Percentiles rank a stretch among this genome's conserved stretches.
Conservation (phyloP, 2,888 invertebrate genomes). For the Acanthosoma haemorrhoidale region DNA sequence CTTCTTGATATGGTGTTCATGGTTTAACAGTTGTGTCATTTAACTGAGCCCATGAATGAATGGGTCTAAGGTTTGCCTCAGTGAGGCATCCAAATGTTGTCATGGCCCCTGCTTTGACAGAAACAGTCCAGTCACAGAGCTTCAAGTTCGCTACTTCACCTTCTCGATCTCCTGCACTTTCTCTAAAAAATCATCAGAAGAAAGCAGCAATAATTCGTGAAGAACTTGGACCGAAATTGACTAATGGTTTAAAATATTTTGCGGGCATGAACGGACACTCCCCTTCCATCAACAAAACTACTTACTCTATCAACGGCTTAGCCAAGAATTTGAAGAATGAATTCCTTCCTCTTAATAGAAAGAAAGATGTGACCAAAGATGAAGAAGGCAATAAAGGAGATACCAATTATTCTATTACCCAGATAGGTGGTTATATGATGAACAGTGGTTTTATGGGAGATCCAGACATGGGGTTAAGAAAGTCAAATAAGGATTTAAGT, state of each 20-base stretch:
- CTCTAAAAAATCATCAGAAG: constrained; percentile 28
- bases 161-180: constrained; percentile 42
- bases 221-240: constrained; percentile 11
- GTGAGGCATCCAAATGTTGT: constrained; percentile 60
- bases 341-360: constrained; percentile 34
- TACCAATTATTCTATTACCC: constrained; percentile 35
- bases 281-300: constrained; percentile 28
- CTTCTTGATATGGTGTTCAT: neutral
- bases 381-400: constrained; percentile 9
- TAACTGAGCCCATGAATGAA: constrained; percentile 43
- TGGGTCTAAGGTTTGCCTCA: constrained; percentile 45
- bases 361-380: neutral
- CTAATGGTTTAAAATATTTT: constrained; percentile 20
- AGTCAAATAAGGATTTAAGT: constrained; percentile 45
- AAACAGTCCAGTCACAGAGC: constrained; percentile 50
- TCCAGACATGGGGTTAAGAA: constrained; percentile 47
- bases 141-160: constrained; percentile 53
- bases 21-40: neutral
- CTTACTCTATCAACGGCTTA: constrained; percentile 37
- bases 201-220: neutral
- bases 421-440: constrained; percentile 40
- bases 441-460: constrained; percentile 45
- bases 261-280: constrained; percentile 38
- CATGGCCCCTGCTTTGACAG: constrained; percentile 93
- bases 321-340: constrained; percentile 37